A percentile compares a stretch with the other conserved stretches of the same genome.
Conservation (phyloP, 1,140 invertebrate genomes). For the Piezodorus guildinii region DNA sequence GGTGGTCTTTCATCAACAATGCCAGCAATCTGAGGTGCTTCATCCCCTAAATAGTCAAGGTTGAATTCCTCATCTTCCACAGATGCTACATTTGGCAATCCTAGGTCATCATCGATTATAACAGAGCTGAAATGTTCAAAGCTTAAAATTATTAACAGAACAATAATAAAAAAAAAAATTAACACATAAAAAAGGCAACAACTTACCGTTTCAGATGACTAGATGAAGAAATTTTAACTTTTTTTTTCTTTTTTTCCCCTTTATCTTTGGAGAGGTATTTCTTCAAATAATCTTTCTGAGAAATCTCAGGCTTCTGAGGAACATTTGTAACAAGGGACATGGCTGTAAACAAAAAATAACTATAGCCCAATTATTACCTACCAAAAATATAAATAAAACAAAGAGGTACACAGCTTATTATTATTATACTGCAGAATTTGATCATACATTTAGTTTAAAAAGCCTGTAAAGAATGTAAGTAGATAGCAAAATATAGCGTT, state of each 20-base stretch:
- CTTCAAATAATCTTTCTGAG: slow-evolving; percentile 72
- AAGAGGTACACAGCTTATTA: no score
- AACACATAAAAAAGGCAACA: not conserved
- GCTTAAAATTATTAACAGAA: slow-evolving; percentile 16
- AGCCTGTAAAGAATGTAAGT: no score
- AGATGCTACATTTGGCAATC: slow-evolving; percentile 47
- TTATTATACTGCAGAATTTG: no score
- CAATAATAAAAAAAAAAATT: slow-evolving; percentile 12
- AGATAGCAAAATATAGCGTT: no score
- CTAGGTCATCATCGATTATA: slow-evolving; percentile 83
- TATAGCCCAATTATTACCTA: no score
- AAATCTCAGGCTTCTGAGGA: slow-evolving; percentile 1
- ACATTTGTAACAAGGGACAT: no score
- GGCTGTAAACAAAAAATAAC: no score
- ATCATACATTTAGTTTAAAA: no score
- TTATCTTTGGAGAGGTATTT: slow-evolving; percentile 28
- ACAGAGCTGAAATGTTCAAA: slow-evolving; percentile 51
- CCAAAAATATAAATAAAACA: no score
- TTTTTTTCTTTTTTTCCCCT: slow-evolving; percentile 29
- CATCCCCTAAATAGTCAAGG: slow-evolving; percentile 56
- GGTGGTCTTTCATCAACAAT: slow-evolving; percentile 75
- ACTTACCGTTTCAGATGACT: slow-evolving; percentile 36
- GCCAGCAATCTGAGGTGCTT: slow-evolving; percentile 80
- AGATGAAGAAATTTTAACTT: slow-evolving; percentile 48
- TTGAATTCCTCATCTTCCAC: slow-evolving; percentile 56